Evolutionary conservation across 1,140 invertebrate species (phyloP).

Genomic region (Antheraea pernyi): DNA sequence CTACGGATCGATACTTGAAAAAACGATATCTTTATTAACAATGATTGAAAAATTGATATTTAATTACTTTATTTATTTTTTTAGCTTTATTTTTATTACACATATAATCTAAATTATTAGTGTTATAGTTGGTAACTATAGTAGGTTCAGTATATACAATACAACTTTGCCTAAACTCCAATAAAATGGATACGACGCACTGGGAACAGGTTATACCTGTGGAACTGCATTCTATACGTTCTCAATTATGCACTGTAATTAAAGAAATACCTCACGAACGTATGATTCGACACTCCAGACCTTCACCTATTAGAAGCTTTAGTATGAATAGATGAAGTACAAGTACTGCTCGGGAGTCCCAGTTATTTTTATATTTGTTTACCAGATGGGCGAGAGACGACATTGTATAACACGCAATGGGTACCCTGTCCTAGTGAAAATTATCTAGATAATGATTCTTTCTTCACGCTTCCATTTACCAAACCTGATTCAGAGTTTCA

Average conservation of each 20-base stretch:
- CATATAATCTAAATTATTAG: too few relatives aligned
- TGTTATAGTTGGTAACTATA: too few relatives aligned
- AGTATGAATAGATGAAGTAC: slow-evolving; percentile 24
- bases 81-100: too few relatives aligned
- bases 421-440: slow-evolving; percentile 4
- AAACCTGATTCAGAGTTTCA: too few relatives aligned
- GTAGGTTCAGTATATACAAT: slow-evolving; percentile 1
- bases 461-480: too few relatives aligned
- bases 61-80: too few relatives aligned
- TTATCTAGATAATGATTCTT: neutral
- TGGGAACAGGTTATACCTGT: neutral
- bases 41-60: too few relatives aligned
- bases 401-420: slow-evolving; percentile 18
- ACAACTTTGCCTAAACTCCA: slow-evolving; percentile 11
- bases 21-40: too few relatives aligned
- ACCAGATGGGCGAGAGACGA: slow-evolving; percentile 18
- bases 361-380: slow-evolving; percentile 17
- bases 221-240: neutral
- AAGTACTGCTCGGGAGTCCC: slow-evolving; percentile 19
- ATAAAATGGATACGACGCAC: neutral
- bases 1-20: too few relatives aligned
- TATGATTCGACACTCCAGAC: slow-evolving; percentile 25
- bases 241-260: slow-evolving; percentile 21
- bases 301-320: slow-evolving; percentile 23
- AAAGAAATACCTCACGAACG: slow-evolving; percentile 35